Percentiles rank a stretch among this genome's conserved stretches.
Evolutionary conservation across 2,888 invertebrate species (phyloP).

Genomic region (Apotomis betuletana): DNA sequence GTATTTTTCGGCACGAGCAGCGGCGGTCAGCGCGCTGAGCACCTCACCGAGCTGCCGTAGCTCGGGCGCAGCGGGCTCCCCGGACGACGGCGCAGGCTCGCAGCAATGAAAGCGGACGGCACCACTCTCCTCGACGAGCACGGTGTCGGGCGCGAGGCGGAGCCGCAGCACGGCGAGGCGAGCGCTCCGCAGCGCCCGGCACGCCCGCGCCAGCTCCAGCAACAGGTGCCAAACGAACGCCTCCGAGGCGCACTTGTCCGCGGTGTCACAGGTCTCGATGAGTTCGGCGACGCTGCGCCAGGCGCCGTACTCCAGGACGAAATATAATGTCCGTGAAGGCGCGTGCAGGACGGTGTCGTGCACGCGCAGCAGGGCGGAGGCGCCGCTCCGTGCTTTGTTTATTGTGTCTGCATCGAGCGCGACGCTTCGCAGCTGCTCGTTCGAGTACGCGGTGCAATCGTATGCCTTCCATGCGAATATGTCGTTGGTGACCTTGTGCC

Average conservation of each 20-base stretch:
- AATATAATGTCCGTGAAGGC: constrained; percentile 77
- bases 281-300: constrained; percentile 72
- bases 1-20: constrained; percentile 48
- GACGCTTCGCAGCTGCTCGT: constrained; percentile 74
- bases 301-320: constrained; percentile 74
- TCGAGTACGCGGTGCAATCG: constrained; percentile 72
- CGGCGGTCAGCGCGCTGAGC: constrained; percentile 59
- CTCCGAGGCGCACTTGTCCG: constrained; percentile 67
- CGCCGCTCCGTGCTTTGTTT: constrained; percentile 66
- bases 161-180: constrained; percentile 62
- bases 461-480: constrained; percentile 80
- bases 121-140: constrained; percentile 67
- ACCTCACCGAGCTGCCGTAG: constrained; percentile 69
- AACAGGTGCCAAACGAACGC: constrained; percentile 73
- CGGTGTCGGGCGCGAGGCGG: constrained; percentile 62
- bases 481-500: constrained; percentile 80
- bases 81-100: constrained; percentile 53
- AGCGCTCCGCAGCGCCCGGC: constrained; percentile 61
- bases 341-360: constrained; percentile 76
- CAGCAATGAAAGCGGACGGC: constrained; percentile 74
- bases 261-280: constrained; percentile 61
- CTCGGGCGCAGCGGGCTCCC: constrained; percentile 43
- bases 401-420: constrained; percentile 74
- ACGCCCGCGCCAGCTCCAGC: constrained; percentile 68
- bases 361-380: constrained; percentile 69